Evolutionary conservation across 2,888 invertebrate genomes (phyloP), one percentile per base, ranked within the genome.

Genomic region (Aporophyla nigra): DNA sequence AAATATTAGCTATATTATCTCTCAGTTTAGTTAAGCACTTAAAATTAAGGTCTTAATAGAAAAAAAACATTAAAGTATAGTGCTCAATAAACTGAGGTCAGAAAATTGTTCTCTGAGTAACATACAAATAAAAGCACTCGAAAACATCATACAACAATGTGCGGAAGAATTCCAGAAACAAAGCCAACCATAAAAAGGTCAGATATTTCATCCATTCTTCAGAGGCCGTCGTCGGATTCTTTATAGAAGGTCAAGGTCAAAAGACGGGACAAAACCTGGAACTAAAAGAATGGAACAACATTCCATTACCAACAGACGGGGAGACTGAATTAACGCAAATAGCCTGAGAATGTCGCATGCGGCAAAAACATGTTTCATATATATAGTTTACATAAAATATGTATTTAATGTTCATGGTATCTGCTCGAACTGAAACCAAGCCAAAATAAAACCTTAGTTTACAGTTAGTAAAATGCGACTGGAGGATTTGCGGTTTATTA

Each of bases 321-420:
- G 82, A 33, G 33, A 79, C 66, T 59, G 74, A 75, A 81, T 86
- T 83, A 79, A 80, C 87, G 73, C 76, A 81, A 86, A 85, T 86
- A 80, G 76, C 70, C 78, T 51, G 78, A 69, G 80, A 84, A 85
- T 86, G 83, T 84, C 86, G 79, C 81, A 85, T 85, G 74, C 87
- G 72, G 53, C 80, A 86, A 79, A 82, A 83, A 84, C 86, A 82
- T 74, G 82, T 78, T 78, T 74, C 72, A 65, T 76, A 24, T 76
- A 65, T 76, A 24, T 76, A 62, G 59, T 58, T 63, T 51, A 74
- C 69, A 81, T 71, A 76, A 24, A 68, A 46, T 65, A 62, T 66
- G 24, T 67, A 56, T 59, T 72, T 43, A 73, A 65, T 61, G 56
- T 71, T 75, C 54, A 83, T 61, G 24, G 58, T 70, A 63, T 72